Evolutionary conservation across 2,797 vertebrate genomes (phyloP).

Genomic region (Siniperca undulata): DNA sequence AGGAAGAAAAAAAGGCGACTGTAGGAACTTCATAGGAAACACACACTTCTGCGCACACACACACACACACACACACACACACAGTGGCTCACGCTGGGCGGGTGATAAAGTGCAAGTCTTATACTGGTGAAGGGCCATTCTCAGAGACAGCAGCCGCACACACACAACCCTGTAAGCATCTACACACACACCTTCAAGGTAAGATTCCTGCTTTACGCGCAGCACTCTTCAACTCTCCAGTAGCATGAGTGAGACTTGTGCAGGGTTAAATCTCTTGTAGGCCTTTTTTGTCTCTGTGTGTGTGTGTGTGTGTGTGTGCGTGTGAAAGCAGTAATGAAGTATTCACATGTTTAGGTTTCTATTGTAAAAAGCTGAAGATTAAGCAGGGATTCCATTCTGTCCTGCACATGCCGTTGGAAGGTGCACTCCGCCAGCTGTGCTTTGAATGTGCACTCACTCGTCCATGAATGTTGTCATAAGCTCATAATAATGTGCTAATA

Average conservation of each 20-base stretch:
- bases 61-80: conserved; percentile 16
- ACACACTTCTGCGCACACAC: not conserved
- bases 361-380: conserved; percentile 5
- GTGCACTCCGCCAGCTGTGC: conserved; percentile 47
- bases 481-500: conserved; percentile 44
- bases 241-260: not conserved
- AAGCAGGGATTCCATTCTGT: conserved; percentile 23
- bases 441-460: conserved; percentile 34
- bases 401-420: not conserved
- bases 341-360: not conserved
- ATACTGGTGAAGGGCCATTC: conserved; percentile 26
- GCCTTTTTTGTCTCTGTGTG: not conserved
- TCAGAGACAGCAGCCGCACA: conserved; percentile 34
- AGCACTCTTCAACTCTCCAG: conserved; percentile 8
- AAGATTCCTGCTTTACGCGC: conserved; percentile 42
- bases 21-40: conserved; percentile 35
- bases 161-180: conserved; percentile 36
- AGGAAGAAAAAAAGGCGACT: conserved; percentile 30
- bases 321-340: not conserved
- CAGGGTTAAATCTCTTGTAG: conserved; percentile 24
- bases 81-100: conserved; percentile 26
- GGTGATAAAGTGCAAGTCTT: conserved; percentile 55
- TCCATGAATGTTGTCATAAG: conserved; percentile 47
- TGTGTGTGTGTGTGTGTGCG: not conserved
- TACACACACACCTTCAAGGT: conserved; percentile 60